A percentile compares a stretch with the other conserved stretches of the same genome.
These are phyloP conservation scores for Morpho helenor DNA, from an alignment of 2,888 invertebrate species.

Conservation along the genomic window DNA sequence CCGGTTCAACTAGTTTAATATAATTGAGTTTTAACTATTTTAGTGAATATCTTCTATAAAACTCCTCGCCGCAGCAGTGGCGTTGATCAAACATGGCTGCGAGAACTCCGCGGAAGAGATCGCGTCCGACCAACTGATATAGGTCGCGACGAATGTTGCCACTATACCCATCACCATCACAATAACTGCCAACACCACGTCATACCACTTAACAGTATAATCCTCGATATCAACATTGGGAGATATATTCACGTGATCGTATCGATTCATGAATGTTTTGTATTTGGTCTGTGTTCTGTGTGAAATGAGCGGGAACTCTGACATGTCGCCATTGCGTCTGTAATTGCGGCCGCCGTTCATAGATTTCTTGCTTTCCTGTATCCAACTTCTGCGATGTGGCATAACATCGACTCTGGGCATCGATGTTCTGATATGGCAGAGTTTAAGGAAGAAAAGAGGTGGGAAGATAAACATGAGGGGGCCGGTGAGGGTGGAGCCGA, in stretches of 20 bases:
- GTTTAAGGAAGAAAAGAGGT: constrained; percentile 87
- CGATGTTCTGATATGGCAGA: constrained; percentile 72
- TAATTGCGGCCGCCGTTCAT: constrained; percentile 26
- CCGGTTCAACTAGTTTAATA: too few relatives aligned
- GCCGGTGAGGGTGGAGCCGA: constrained; percentile 91
- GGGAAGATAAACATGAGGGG: constrained; percentile 92
- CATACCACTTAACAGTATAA: constrained; percentile 58
- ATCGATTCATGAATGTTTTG: constrained; percentile 47
- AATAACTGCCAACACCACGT: constrained; percentile 74
- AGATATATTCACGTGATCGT: constrained; percentile 18
- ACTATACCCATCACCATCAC: constrained; percentile 81
- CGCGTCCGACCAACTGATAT: constrained; percentile 83
- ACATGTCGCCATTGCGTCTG: constrained; percentile 30
- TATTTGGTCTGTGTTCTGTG: constrained; percentile 43
- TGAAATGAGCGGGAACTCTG: constrained; percentile 47
- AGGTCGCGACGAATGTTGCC: constrained; percentile 84
- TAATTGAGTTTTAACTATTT: too few relatives aligned
- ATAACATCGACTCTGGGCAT: constrained; percentile 26
- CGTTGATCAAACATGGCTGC: constrained; percentile 86
- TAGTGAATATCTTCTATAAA: constrained; percentile 36
- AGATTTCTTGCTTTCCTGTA: background rate
- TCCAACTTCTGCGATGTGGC: constrained; percentile 10
- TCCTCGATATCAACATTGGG: constrained; percentile 35
- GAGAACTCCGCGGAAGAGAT: constrained; percentile 82
- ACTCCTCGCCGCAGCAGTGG: constrained; percentile 66